Conservation (phyloP, 1,140 invertebrate genomes). For the Probaryconus sp. region DNA sequence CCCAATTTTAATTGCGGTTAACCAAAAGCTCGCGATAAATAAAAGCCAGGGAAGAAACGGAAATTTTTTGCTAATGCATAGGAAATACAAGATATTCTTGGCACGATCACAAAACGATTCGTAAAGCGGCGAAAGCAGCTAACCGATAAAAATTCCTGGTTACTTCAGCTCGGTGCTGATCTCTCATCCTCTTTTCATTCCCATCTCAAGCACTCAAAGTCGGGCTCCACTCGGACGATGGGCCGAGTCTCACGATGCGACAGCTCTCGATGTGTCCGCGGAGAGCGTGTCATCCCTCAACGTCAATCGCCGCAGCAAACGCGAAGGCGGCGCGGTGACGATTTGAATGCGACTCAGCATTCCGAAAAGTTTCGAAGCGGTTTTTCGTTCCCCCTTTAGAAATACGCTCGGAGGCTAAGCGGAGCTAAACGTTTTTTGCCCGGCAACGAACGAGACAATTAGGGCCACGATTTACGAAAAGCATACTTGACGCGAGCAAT, state of each 20-base stretch:
- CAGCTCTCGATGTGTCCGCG: slow-evolving; percentile 60
- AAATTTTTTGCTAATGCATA: not conserved
- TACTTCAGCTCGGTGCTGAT: slow-evolving; percentile 58
- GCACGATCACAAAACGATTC: slow-evolving; percentile 57
- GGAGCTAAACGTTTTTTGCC: slow-evolving; percentile 41
- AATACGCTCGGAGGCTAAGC: slow-evolving; percentile 35
- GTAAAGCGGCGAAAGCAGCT: slow-evolving; percentile 57
- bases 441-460: slow-evolving; percentile 64
- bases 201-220: slow-evolving; percentile 53
- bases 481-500: slow-evolving; percentile 1
- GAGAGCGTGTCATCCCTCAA: slow-evolving; percentile 72
- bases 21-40: too few relatives aligned
- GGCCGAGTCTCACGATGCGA: slow-evolving; percentile 65
- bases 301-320: slow-evolving; percentile 67
- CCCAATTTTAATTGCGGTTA: too few relatives aligned
- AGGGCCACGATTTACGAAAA: slow-evolving; percentile 43
- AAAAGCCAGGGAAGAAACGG: too few relatives aligned
- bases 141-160: slow-evolving; percentile 62
- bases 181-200: slow-evolving; percentile 51
- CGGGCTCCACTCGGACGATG: slow-evolving; percentile 57
- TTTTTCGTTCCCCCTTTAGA: slow-evolving; percentile 60
- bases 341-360: slow-evolving; percentile 72
- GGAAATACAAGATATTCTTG: slow-evolving; percentile 47
- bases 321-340: slow-evolving; percentile 49
- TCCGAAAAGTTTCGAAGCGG: slow-evolving; percentile 64